Conservation (phyloP, 2,888 invertebrate genomes). For the Nipponacmea schrenckii region DNA sequence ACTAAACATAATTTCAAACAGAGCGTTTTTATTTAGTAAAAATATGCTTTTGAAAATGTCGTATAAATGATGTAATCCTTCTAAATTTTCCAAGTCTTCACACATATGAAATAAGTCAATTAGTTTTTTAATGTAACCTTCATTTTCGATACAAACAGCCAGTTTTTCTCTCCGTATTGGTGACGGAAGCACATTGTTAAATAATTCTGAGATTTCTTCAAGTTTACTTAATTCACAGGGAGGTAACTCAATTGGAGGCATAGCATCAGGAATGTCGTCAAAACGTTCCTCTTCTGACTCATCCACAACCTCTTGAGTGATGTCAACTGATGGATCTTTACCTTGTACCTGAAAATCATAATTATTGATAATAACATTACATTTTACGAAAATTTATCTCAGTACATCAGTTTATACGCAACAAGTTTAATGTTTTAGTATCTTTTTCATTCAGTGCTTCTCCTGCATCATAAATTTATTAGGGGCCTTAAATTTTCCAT, state of each 20-base stretch:
- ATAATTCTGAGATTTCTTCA: constrained; percentile 89
- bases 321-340: constrained; percentile 97
- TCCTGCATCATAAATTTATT: no score
- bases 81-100: constrained; percentile 92
- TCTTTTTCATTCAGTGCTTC: no score
- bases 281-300: constrained; percentile 84
- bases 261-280: constrained; percentile 95
- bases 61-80: constrained; percentile 90
- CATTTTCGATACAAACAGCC: constrained; percentile 90
- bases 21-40: constrained; percentile 94
- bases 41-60: constrained; percentile 99
- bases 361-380: not conserved
- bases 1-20: constrained; percentile 97
- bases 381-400: not conserved
- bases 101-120: constrained; percentile 95
- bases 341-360: constrained; percentile 84
- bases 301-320: constrained; percentile 78
- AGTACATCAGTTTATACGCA: not conserved
- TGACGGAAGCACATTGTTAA: constrained; percentile 76
- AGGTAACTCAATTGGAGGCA: constrained; percentile 93
- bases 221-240: constrained; percentile 92
- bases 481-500: no score
- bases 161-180: constrained; percentile 93
- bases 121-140: constrained; percentile 94
- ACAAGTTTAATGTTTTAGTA: no score